Evolutionary conservation across 2,113 vertebrate species (phyloP), one percentile per base, ranked within the genome.

Genomic region (Rhadina sibilatrix): DNA sequence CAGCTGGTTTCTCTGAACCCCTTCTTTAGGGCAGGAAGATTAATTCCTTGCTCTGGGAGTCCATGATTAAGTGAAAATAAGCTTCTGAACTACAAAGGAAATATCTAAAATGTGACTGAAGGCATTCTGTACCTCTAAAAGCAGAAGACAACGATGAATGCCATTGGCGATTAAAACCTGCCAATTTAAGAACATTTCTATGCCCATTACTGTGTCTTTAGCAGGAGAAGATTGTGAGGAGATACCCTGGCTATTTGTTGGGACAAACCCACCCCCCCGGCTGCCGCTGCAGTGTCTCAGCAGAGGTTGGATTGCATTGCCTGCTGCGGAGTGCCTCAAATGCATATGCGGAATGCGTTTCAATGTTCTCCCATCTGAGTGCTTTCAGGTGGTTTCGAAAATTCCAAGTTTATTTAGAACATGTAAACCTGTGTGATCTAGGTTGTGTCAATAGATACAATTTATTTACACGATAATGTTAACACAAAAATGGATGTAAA

Each of bases 241-340:
- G 38, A 50, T 28, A 37, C 7, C 42, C 25, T 68, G 82, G 68
- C 24, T 37, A 15, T 59, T 40, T 53, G 15, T 5, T 54, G 54
- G 13, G 8, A 79, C 28, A 85, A 66, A 83, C 8, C 15, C 44
- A 9, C 12, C 44, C 44, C 28, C 0, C n/a, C n/a, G n/a, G 0
- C 22, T 40, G 68, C 15, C 0, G 0, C 22, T 40, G 68, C 15
- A 0, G 0, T 11, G 33, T 71, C 76, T 57, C 54, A 37, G 46
- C 38, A 44, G 52, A 54, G 35, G 38, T 8, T 33, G 53, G 61
- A 12, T 31, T 12, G 28, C 8, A 3, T 50, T 61, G 66, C 47
- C 21, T 23, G 38, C 40, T n/a, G 31, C 27, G 59, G 0, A 1
- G 4, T 61, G 47, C n/a, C 60, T 42, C 52, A 50, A 70, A 78